These are phyloP conservation scores for Aspidiotus destructor DNA, from an alignment of 2,888 invertebrate genomes.

Conservation along the genomic window DNA sequence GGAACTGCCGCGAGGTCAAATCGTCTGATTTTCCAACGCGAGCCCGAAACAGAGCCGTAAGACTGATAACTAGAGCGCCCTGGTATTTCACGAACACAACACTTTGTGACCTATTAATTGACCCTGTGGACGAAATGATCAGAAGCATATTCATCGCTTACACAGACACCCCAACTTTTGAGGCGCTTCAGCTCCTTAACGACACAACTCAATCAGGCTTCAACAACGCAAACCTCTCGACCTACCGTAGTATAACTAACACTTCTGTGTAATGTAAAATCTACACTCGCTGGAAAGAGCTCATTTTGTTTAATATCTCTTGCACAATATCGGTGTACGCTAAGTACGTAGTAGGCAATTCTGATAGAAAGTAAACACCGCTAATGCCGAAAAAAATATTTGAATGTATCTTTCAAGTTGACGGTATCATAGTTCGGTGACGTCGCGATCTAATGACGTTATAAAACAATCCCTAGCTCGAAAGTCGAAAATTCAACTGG, in stretches of 20 bases:
- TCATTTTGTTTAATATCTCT: too few relatives aligned
- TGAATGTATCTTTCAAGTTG: too few relatives aligned
- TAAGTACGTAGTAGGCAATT: too few relatives aligned
- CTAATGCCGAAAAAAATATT: too few relatives aligned
- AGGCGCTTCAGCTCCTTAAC: background rate
- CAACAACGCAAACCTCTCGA: background rate
- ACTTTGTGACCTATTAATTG: background rate
- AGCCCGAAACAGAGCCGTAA: background rate
- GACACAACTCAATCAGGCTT: background rate
- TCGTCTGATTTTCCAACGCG: background rate
- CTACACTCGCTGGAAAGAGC: too few relatives aligned
- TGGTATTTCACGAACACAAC: background rate
- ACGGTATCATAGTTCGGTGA: too few relatives aligned
- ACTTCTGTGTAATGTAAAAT: too few relatives aligned
- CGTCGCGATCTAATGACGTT: too few relatives aligned
- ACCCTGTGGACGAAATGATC: background rate
- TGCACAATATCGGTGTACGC: too few relatives aligned
- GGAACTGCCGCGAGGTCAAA: background rate
- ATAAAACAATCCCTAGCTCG: too few relatives aligned
- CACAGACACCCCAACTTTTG: background rate
- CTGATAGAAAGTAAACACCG: too few relatives aligned
- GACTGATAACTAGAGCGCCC: background rate
- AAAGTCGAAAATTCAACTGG: too few relatives aligned
- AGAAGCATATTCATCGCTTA: background rate
- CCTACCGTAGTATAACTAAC: background rate